These are phyloP conservation scores for Scaeva pyrastri DNA, from an alignment of 2,888 invertebrate genomes.

Conservation along the genomic window DNA sequence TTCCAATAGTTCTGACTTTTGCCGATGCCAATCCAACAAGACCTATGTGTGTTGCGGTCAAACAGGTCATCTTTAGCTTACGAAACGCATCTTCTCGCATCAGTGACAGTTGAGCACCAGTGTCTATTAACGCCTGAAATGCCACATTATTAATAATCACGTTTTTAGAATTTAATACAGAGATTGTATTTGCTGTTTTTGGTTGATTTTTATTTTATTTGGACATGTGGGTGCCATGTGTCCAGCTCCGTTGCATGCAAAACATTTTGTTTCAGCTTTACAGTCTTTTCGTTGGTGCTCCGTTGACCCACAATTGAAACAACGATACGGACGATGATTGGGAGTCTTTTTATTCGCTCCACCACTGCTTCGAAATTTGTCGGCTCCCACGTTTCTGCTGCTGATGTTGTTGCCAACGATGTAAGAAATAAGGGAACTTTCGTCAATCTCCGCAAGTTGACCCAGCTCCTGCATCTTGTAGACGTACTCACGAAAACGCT, in stretches of 20 bases:
- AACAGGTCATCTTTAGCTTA: neutral
- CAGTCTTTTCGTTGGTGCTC: conserved; percentile 65
- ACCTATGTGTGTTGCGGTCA: neutral
- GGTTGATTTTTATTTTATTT: conserved; percentile 10
- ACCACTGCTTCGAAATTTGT: neutral
- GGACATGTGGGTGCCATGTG: conserved; percentile 63
- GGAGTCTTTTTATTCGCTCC: neutral
- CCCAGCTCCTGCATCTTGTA: conserved; percentile 18
- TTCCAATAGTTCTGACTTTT: conserved; percentile 28
- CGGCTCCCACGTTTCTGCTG: neutral
- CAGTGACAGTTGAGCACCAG: conserved; percentile 31
- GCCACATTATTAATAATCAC: conserved; percentile 8
- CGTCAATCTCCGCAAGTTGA: conserved; percentile 11
- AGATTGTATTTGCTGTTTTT: conserved; percentile 14
- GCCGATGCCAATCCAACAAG: conserved; percentile 43
- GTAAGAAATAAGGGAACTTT: conserved; percentile 2
- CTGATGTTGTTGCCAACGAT: neutral
- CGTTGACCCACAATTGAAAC: conserved; percentile 66
- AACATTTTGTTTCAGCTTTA: conserved; percentile 62
- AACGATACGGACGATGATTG: conserved; percentile 3
- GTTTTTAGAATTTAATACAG: conserved; percentile 21
- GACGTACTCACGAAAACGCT: conserved; percentile 17
- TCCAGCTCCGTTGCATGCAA: conserved; percentile 58
- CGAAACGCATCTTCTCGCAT: conserved; percentile 19
- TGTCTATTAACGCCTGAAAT: conserved; percentile 27